Percentiles rank a stretch among this genome's conserved stretches.
phyloP scores from a whole-genome alignment of 2,888 invertebrate species.

The Netelia fuscicornis region DNA sequence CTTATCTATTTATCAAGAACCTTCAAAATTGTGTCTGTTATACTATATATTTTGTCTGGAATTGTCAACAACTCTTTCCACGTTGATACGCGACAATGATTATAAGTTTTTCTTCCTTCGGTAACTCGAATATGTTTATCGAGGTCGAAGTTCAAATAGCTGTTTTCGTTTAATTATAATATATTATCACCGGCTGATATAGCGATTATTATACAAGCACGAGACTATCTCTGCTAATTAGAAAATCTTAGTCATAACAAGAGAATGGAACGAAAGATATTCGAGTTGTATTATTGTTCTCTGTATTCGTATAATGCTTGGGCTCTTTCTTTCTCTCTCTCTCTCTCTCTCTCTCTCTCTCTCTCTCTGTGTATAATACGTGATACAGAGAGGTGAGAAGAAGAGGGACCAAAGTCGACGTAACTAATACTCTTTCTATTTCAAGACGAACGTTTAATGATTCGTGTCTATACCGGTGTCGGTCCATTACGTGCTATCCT shows the following conservation, averaged over 20 bases:
- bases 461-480: slow-evolving; percentile 31
- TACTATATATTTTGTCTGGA: too few relatives aligned
- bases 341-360: neutral
- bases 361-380: neutral
- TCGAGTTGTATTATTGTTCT: neutral
- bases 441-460: slow-evolving; percentile 60
- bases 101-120: neutral
- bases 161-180: slow-evolving; percentile 49
- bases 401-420: slow-evolving; percentile 10
- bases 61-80: too few relatives aligned
- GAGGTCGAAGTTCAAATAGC: slow-evolving; percentile 53
- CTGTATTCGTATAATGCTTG: neutral
- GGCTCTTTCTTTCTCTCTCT: neutral
- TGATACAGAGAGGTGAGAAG: neutral
- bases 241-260: slow-evolving; percentile 12
- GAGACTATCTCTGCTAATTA: neutral
- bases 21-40: too few relatives aligned
- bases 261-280: slow-evolving; percentile 15
- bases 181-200: slow-evolving; percentile 43
- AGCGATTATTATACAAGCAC: neutral
- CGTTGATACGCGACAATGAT: neutral
- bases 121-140: slow-evolving; percentile 19
- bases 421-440: slow-evolving; percentile 56
- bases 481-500: slow-evolving; percentile 26
- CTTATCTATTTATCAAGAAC: neutral